Base-by-base conservation (phyloP, 2,888 invertebrate species). In the Trypoxylon attenuatum region DNA sequence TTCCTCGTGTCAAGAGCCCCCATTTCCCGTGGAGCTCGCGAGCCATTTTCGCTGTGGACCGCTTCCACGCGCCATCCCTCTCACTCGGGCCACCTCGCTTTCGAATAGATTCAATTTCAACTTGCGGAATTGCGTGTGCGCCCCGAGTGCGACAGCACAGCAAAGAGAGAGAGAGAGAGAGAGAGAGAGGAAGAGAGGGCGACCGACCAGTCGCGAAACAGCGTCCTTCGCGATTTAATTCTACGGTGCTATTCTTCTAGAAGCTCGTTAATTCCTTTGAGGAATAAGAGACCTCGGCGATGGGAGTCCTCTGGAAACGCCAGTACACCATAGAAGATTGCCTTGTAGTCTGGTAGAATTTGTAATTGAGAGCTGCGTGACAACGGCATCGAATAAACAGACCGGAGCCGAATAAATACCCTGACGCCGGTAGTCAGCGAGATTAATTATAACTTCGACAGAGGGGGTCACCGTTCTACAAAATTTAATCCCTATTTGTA, bases 91-190 rank as follows among this genome's bases (percentile, higher is more conserved):
- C 33, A 16, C 15, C 38, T 22, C 42, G 42, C 52, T 50, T 42
- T 43, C 33, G 22, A 39, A 58, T 61, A 50, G 55, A 76, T 76
- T 76, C 70, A 73, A 68, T 75, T 73, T 68, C 47, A 72, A 72
- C 67, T 58, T 47, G 62, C 54, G 58, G 60, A 47, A 74, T 74
- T 64, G 67, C 69, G 45, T 33, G 64, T 50, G 25, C 33, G 52
- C 23, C 47, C 33, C 55, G 47, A 49, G 56, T 43, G 43, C 29
- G 56, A 45, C 69, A 46, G 43, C 41, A 6, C 33, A 10, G 5
- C 33, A n/a, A n/a, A n/a, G n/a, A n/a, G n/a, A n/a, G n/a, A n/a
- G n/a, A n/a, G n/a, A n/a, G n/a, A n/a, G n/a, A n/a, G n/a, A n/a
- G n/a, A n/a, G n/a, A n/a, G n/a, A n/a, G n/a, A n/a, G n/a, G n/a